Conservation (phyloP, 2,888 invertebrate species). For the Tachina lurida region DNA sequence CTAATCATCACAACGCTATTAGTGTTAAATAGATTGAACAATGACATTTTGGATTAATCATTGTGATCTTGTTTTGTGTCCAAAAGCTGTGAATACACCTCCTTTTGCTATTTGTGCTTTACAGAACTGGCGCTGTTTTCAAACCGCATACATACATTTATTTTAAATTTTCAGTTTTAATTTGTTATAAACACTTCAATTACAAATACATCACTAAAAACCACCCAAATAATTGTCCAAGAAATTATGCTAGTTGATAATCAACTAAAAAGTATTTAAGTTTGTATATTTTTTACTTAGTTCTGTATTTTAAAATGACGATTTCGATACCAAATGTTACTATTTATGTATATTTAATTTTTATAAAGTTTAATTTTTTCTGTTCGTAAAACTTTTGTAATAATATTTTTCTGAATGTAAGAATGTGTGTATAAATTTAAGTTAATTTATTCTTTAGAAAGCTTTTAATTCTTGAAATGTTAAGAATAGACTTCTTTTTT, state of each 20-base stretch:
- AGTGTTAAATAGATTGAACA: background rate
- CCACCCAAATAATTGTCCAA: background rate
- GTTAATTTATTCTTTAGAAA: slow-evolving; percentile 64
- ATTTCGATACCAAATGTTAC: slow-evolving; percentile 73
- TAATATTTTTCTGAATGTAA: slow-evolving; percentile 22
- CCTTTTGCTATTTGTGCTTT: slow-evolving; percentile 54
- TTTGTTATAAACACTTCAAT: slow-evolving; percentile 56
- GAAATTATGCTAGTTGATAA: slow-evolving; percentile 36
- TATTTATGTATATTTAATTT: slow-evolving; percentile 45
- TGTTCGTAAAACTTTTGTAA: slow-evolving; percentile 19
- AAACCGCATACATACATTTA: slow-evolving; percentile 6
- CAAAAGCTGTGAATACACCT: slow-evolving; percentile 64
- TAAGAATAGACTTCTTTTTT: slow-evolving; percentile 46
- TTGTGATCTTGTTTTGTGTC: slow-evolving; percentile 57
- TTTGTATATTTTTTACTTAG: slow-evolving; percentile 41
- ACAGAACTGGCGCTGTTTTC: slow-evolving; percentile 38
- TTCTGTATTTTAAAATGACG: slow-evolving; percentile 35
- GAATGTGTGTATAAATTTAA: slow-evolving; percentile 51
- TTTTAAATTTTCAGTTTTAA: slow-evolving; percentile 42
- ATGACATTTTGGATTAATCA: slow-evolving; percentile 13
- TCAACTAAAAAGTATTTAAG: slow-evolving; percentile 26
- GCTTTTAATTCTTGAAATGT: slow-evolving; percentile 17
- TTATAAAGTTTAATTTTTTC: background rate
- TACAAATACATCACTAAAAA: slow-evolving; percentile 58
- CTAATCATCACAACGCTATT: slow-evolving; percentile 1